Evolutionary conservation across 1,140 invertebrate species (phyloP), one percentile per base, ranked within the genome.

Genomic region (Caenorhabditis inopinata): DNA sequence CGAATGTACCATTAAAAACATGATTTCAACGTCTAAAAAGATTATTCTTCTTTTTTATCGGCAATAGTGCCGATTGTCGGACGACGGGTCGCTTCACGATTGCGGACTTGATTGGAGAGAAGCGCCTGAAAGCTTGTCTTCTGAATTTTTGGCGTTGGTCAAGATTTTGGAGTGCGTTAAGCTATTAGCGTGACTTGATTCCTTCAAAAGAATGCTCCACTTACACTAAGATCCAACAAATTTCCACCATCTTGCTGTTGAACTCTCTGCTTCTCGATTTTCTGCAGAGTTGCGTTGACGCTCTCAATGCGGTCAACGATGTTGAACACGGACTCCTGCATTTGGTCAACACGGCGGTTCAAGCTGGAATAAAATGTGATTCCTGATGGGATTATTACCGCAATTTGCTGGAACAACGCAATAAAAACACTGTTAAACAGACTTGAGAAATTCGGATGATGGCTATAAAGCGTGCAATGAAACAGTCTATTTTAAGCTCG

Each of bases 221-320:
- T 62, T 32, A 62, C 53, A 62, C 53, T 62, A 25, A 62, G 35
- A 32, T 62, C 53, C 53, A 62, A 32, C 53, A 62, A 35, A 62
- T 62, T 62, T 62, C 53, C 53, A 16, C 53, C 53, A 62, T 62
- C 53, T 32, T 62, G 53, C n/a, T 62, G 53, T 35, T 62, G 53
- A 32, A 62, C 21, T 2, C 53, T 12, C 35, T 62, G 53, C 16
- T 62, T 62, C n/a, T 62, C 53, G 29, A 62, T 62, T 0, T 25
- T 62, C 23, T 62, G 53, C 7, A 62, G 53, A 1, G 53, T 62
- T 2, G 53, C 53, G n/a, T 32, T 62, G 27, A 62, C 53, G 7
- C 21, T 32, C n/a, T 62, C 53, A n/a, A 62, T 62, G 0, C 53
- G 53, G n/a, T 62, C 53, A 11, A 62, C 53, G 18, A 62, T 62